A percentile compares a stretch with the other conserved stretches of the same genome.
phyloP scores from a whole-genome alignment of 2,113 vertebrate species.

The Rhabdornis inornatus region DNA sequence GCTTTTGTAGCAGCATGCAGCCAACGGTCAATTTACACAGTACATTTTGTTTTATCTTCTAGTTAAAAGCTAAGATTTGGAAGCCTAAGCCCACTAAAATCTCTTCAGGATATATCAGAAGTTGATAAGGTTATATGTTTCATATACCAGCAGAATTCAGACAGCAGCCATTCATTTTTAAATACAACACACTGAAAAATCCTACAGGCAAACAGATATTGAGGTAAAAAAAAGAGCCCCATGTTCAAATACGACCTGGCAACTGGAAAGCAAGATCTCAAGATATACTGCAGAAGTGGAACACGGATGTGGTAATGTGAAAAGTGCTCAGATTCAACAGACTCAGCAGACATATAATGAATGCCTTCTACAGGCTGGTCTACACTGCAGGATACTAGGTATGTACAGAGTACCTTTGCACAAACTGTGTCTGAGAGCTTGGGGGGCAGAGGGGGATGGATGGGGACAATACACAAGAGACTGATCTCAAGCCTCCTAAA shows the following conservation, averaged over 20 bases:
- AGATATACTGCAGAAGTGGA: neutral
- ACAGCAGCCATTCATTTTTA: neutral
- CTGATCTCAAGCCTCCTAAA: neutral
- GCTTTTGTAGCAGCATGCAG: neutral
- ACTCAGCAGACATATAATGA: rapidly evolving
- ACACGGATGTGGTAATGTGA: neutral
- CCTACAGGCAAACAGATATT: neutral
- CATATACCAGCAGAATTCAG: neutral
- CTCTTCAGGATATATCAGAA: neutral
- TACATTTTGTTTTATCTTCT: neutral
- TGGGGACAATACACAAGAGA: neutral
- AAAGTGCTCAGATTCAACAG: neutral
- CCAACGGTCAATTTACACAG: neutral
- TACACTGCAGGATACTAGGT: neutral
- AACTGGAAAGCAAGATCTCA: neutral
- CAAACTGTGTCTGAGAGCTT: neutral
- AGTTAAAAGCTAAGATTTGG: neutral
- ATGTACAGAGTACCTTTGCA: neutral
- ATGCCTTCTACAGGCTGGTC: neutral
- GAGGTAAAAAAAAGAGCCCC: neutral
- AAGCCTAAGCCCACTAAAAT: neutral
- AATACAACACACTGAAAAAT: neutral
- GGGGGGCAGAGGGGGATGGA: rapidly evolving
- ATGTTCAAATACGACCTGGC: neutral
- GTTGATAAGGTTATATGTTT: neutral